phyloP scores from a whole-genome alignment of 2,113 vertebrate genomes.

The Choloepus hoffmanni region DNA sequence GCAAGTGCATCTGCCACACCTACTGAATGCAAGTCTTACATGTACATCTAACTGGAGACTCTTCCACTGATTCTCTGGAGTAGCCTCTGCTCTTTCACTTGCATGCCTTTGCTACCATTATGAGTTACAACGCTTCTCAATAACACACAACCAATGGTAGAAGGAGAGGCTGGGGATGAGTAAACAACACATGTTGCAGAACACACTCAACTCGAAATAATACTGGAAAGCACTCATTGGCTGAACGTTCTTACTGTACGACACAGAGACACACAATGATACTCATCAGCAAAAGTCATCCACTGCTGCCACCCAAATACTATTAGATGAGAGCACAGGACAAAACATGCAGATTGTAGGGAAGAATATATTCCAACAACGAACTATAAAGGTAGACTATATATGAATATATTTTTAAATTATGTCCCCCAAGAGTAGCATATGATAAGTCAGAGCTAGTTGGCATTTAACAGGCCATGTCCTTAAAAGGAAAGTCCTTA shows the following conservation, averaged over 20 bases:
- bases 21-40: not conserved
- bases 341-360: not conserved
- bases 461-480: not conserved
- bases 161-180: not conserved
- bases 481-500: not conserved
- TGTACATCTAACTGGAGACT: not conserved
- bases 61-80: not conserved
- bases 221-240: not conserved
- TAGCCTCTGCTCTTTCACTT: not conserved
- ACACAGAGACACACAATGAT: too few species aligned
- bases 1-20: not conserved
- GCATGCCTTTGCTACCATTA: not conserved
- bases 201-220: not conserved
- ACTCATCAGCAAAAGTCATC: not conserved
- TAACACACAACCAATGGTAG: too few species aligned
- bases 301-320: not conserved
- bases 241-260: not conserved
- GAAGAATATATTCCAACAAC: not conserved
- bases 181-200: too few species aligned
- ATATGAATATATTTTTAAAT: not conserved
- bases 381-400: not conserved
- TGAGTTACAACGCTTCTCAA: not conserved
- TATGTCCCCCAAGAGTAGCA: not conserved
- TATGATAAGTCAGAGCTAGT: not conserved
- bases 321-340: not conserved